These are phyloP conservation scores for Clarias magur DNA, from an alignment of 2,113 vertebrate genomes.

Conservation along the genomic window DNA sequence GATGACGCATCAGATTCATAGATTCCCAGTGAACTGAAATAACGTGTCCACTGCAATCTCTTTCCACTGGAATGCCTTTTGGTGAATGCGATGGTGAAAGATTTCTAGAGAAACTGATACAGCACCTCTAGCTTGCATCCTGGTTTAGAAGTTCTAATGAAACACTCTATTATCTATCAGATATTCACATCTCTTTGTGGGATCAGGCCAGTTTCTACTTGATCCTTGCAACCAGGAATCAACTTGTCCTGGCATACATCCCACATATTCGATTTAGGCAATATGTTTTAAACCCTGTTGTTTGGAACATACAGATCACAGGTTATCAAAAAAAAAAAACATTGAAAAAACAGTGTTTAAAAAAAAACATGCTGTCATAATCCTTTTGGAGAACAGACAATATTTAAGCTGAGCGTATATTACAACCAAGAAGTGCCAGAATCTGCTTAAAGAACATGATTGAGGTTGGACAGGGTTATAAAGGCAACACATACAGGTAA, in stretches of 20 bases:
- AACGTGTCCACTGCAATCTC: not conserved
- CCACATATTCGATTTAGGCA: not conserved
- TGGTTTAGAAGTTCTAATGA: not conserved
- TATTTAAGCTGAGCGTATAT: not conserved
- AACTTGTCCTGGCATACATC: not conserved
- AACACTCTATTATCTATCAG: not conserved
- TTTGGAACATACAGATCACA: not conserved
- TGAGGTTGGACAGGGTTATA: not conserved
- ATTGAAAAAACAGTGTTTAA: not conserved
- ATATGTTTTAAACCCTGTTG: not conserved
- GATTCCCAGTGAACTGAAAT: not conserved
- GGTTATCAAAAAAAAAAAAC: not conserved
- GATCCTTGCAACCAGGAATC: not conserved
- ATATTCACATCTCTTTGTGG: not conserved
- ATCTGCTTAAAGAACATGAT: not conserved
- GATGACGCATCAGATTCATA: not conserved
- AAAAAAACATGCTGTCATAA: not conserved
- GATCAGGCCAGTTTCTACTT: not conserved
- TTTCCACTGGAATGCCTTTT: not conserved
- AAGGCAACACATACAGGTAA: not conserved
- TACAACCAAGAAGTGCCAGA: not conserved
- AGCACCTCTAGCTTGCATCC: not conserved
- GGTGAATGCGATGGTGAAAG: not conserved
- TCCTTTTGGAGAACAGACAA: not conserved
- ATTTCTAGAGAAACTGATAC: not conserved